Evolutionary conservation across 2,113 vertebrate genomes (phyloP).

Genomic region (Mastomys coucha): DNA sequence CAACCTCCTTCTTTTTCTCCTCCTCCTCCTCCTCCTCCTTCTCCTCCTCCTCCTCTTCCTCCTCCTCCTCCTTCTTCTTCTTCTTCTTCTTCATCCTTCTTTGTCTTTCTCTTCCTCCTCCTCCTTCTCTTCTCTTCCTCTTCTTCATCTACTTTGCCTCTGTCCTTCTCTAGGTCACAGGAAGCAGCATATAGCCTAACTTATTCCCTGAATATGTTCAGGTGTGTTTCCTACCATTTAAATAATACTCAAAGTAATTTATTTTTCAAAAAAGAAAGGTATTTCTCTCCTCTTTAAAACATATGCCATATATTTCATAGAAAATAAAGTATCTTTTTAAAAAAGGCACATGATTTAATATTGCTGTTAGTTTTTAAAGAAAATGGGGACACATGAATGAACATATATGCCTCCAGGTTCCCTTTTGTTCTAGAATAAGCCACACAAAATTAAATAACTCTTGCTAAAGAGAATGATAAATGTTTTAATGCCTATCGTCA

Average conservation of each 20-base stretch:
- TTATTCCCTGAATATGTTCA: too few species aligned
- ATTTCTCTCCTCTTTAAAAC: not conserved
- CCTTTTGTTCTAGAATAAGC: not conserved
- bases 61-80: too few species aligned
- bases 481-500: conserved; percentile 4
- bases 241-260: not conserved
- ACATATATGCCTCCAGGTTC: not conserved
- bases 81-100: too few species aligned
- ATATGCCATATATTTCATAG: not conserved
- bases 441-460: conserved; percentile 14
- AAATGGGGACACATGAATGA: not conserved
- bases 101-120: too few species aligned
- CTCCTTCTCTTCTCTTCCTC: too few species aligned
- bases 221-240: not conserved
- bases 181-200: not conserved
- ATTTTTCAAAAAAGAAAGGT: conserved; percentile 14
- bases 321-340: conserved; percentile 10
- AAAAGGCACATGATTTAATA: not conserved
- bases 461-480: conserved; percentile 30
- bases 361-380: not conserved
- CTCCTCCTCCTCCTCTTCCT: too few species aligned
- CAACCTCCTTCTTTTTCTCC: too few species aligned
- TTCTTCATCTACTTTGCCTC: not conserved
- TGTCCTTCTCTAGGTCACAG: not conserved
- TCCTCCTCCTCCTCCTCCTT: too few species aligned